phyloP scores from a whole-genome alignment of 2,888 invertebrate genomes.

The Merodon equestris region DNA sequence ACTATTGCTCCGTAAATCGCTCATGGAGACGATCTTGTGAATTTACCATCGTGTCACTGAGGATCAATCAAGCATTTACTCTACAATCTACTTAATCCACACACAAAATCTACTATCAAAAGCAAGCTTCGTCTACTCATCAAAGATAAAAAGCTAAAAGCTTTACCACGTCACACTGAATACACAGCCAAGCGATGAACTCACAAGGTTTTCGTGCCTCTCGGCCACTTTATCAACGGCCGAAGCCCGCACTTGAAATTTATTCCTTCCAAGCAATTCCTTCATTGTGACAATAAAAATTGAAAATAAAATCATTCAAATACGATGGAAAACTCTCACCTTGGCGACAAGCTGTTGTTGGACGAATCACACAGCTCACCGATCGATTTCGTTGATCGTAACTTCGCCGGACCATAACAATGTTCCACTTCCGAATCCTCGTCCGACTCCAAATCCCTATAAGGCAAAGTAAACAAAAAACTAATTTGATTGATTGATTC shows the following conservation, averaged over 20 bases:
- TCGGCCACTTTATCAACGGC: constrained; percentile 31
- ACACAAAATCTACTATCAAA: too few species aligned
- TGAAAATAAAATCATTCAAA: too few species aligned
- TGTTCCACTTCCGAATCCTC: constrained; percentile 83
- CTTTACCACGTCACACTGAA: not conserved
- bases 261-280: too few species aligned
- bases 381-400: constrained; percentile 84
- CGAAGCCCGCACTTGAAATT: too few species aligned
- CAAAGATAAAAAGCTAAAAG: constrained; percentile 1
- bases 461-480: constrained; percentile 7
- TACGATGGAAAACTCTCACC: constrained; percentile 61
- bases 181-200: constrained; percentile 24
- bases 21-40: too few species aligned
- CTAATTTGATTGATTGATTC: too few species aligned
- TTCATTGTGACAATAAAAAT: too few species aligned
- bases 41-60: too few species aligned
- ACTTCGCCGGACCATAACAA: constrained; percentile 81
- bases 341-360: constrained; percentile 71
- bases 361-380: constrained; percentile 84
- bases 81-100: too few species aligned
- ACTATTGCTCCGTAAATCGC: too few species aligned
- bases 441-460: constrained; percentile 79
- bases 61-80: too few species aligned
- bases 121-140: constrained; percentile 1
- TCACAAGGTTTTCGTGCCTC: constrained; percentile 39